phyloP scores from a whole-genome alignment of 2,113 vertebrate species.

The Bucco capensis region DNA sequence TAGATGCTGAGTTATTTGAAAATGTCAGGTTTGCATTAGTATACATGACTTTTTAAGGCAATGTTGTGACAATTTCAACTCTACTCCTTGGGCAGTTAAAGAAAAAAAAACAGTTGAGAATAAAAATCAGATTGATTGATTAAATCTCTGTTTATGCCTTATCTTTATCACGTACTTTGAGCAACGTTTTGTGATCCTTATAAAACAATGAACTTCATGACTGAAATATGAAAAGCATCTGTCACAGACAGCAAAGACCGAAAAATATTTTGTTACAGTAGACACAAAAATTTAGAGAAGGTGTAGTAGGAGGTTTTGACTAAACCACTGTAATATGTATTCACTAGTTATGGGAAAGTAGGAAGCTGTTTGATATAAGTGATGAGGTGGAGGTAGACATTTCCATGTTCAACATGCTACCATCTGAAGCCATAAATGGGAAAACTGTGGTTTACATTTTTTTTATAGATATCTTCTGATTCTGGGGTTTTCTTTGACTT shows the following conservation, averaged over 20 bases:
- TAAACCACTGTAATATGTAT: neutral
- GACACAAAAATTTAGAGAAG: neutral
- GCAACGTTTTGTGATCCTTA: neutral
- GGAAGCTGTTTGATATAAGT: neutral
- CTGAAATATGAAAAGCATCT: neutral
- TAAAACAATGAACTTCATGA: neutral
- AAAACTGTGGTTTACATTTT: neutral
- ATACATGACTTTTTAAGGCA: neutral
- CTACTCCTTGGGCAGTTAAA: neutral
- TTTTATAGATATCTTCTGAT: neutral
- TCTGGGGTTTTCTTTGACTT: neutral
- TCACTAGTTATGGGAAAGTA: neutral
- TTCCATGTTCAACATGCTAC: neutral
- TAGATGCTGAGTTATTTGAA: neutral
- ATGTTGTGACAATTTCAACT: neutral
- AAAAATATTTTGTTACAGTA: neutral
- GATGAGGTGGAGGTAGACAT: neutral
- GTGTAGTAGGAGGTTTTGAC: neutral
- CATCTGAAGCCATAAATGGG: neutral
- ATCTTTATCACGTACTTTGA: neutral
- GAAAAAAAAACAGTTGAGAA: neutral
- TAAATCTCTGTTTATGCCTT: neutral
- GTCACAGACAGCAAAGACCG: neutral
- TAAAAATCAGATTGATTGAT: neutral
- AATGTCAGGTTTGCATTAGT: neutral